phyloP scores from a whole-genome alignment of 2,888 invertebrate species.

The Aromia moschata region DNA sequence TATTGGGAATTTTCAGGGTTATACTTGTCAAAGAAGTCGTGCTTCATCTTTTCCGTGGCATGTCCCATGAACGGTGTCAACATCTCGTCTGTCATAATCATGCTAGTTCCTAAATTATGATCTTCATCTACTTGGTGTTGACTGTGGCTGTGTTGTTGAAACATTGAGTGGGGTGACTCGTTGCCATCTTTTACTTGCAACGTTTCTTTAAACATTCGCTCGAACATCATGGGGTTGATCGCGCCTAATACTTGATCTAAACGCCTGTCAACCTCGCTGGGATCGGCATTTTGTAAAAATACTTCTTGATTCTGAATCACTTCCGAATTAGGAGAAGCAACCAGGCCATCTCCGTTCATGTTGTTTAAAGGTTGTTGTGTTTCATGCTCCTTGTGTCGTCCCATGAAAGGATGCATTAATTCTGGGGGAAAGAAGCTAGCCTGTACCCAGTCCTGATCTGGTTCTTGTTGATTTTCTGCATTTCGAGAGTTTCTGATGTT shows the following conservation, averaged over 20 bases:
- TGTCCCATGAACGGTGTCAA: slow-evolving; percentile 48
- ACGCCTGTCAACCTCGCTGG: slow-evolving; percentile 22
- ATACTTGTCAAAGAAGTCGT: slow-evolving; percentile 29
- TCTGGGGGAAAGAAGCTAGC: slow-evolving; percentile 34
- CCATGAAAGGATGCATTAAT: slow-evolving; percentile 48
- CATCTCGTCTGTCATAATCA: slow-evolving; percentile 31
- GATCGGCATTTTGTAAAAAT: not conserved
- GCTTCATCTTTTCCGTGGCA: slow-evolving; percentile 30
- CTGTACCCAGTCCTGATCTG: slow-evolving; percentile 29
- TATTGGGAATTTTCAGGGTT: not conserved
- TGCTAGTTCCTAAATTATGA: slow-evolving; percentile 31
- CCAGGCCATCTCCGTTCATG: too few species aligned
- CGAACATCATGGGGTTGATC: slow-evolving; percentile 47
- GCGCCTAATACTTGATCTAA: slow-evolving; percentile 42
- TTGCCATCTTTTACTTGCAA: slow-evolving; percentile 24
- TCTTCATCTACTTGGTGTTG: slow-evolving; percentile 12
- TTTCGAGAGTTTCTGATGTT: too few species aligned
- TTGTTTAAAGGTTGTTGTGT: too few species aligned
- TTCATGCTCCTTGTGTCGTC: too few species aligned
- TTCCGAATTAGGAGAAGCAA: too few species aligned
- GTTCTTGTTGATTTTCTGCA: slow-evolving; percentile 28
- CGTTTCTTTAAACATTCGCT: slow-evolving; percentile 44
- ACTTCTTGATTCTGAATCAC: too few species aligned
- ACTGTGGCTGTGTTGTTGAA: slow-evolving; percentile 10
- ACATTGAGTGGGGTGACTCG: not conserved